Evolutionary conservation across 2,888 invertebrate species (phyloP).

Genomic region (Rhingia campestris): DNA sequence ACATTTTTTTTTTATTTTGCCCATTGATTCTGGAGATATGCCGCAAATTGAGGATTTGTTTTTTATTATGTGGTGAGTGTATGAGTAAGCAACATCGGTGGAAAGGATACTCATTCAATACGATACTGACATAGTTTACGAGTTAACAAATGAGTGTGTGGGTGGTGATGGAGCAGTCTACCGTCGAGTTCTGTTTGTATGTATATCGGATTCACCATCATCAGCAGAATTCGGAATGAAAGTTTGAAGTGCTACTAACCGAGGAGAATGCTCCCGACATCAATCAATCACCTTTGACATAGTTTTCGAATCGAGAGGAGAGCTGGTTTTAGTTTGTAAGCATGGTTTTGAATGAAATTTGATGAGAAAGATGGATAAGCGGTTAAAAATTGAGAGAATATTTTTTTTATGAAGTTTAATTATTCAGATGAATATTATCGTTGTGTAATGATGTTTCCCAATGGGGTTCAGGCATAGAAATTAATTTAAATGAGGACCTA

Average conservation of each 20-base stretch:
- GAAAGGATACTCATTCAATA: slow-evolving; percentile 28
- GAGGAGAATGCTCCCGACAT: slow-evolving; percentile 60
- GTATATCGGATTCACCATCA: slow-evolving; percentile 8
- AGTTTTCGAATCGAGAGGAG: slow-evolving; percentile 40
- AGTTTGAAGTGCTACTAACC: slow-evolving; percentile 57
- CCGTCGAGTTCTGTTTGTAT: slow-evolving; percentile 2
- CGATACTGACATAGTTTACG: slow-evolving; percentile 62
- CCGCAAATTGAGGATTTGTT: slow-evolving; percentile 52
- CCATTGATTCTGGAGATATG: slow-evolving; percentile 20
- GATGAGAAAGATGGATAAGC: not conserved
- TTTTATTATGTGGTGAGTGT: slow-evolving; percentile 50
- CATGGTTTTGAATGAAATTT: slow-evolving; percentile 8
- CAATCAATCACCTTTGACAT: slow-evolving; percentile 72
- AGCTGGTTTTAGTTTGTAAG: not conserved
- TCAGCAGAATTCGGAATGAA: slow-evolving; percentile 61
- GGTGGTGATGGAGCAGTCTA: not conserved
- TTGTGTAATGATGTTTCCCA: not conserved
- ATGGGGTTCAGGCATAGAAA: no score
- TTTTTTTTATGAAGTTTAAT: not conserved
- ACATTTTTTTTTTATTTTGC: slow-evolving; percentile 8
- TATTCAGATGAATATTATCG: not conserved
- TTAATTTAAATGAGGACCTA: no score
- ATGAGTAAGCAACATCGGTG: slow-evolving; percentile 16
- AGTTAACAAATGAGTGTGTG: slow-evolving; percentile 26
- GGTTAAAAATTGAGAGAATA: not conserved